phyloP scores from a whole-genome alignment of 1,140 invertebrate genomes.

The Teleogryllus occipitalis region DNA sequence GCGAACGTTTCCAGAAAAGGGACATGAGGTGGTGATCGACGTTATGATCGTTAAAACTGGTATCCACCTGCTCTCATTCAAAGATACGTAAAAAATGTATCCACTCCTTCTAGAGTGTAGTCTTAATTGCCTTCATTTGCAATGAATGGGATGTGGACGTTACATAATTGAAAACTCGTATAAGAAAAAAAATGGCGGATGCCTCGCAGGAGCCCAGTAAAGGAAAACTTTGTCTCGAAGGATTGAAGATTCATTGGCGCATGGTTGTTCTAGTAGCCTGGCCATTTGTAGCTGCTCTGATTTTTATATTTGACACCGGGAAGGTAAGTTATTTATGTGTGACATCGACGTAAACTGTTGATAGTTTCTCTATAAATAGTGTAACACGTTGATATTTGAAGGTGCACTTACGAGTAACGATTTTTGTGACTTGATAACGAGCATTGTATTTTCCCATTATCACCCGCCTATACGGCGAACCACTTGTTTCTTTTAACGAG shows the following conservation, averaged over 20 bases:
- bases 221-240: neutral
- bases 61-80: no score
- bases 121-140: neutral
- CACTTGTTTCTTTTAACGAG: no score
- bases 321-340: neutral
- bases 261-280: neutral
- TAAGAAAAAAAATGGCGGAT: neutral
- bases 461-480: no score
- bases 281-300: neutral
- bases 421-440: no score
- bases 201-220: neutral
- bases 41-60: no score
- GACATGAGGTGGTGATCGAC: no score
- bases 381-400: no score
- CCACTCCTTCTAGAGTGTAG: neutral
- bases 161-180: neutral
- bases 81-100: neutral
- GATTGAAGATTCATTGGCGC: neutral
- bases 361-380: no score
- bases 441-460: no score
- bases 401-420: no score
- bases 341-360: no score
- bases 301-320: neutral
- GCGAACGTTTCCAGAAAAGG: no score
- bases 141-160: neutral